Percentiles rank a stretch among this genome's conserved stretches.
Evolutionary conservation across 2,888 invertebrate species (phyloP).

Genomic region (Pomacea canaliculata): DNA sequence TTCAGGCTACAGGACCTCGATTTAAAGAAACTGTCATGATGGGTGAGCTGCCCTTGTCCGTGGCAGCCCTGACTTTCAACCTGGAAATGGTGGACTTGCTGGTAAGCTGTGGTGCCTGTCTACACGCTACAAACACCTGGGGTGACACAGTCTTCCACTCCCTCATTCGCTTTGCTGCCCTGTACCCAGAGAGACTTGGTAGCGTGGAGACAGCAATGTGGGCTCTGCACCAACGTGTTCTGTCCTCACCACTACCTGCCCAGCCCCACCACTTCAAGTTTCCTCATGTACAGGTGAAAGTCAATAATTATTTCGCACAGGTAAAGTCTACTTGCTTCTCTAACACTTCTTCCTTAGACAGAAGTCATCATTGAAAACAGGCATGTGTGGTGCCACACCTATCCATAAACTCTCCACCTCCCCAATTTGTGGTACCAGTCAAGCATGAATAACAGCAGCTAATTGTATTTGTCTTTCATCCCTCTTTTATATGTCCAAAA

Average conservation of each 20-base stretch:
- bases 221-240: constrained; percentile 6
- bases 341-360: too few relatives aligned
- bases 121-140: constrained; percentile 32
- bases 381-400: too few relatives aligned
- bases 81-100: constrained; percentile 37
- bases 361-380: too few relatives aligned
- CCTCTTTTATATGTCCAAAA: too few relatives aligned
- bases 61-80: constrained; percentile 47
- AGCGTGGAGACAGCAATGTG: constrained; percentile 24
- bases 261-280: neutral
- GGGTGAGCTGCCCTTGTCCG: constrained; percentile 47
- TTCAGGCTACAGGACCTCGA: constrained; percentile 37
- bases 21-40: constrained; percentile 50
- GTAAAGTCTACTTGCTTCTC: too few relatives aligned
- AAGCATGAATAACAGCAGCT: too few relatives aligned
- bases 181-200: constrained; percentile 40
- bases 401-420: too few relatives aligned
- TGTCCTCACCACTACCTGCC: neutral
- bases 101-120: constrained; percentile 33
- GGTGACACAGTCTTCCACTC: constrained; percentile 50
- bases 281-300: too few relatives aligned
- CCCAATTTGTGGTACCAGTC: too few relatives aligned
- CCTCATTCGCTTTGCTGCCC: constrained; percentile 38
- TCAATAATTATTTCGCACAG: too few relatives aligned
- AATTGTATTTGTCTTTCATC: too few relatives aligned